Conservation (phyloP, 1,140 invertebrate genomes). For the Homarus americanus region DNA sequence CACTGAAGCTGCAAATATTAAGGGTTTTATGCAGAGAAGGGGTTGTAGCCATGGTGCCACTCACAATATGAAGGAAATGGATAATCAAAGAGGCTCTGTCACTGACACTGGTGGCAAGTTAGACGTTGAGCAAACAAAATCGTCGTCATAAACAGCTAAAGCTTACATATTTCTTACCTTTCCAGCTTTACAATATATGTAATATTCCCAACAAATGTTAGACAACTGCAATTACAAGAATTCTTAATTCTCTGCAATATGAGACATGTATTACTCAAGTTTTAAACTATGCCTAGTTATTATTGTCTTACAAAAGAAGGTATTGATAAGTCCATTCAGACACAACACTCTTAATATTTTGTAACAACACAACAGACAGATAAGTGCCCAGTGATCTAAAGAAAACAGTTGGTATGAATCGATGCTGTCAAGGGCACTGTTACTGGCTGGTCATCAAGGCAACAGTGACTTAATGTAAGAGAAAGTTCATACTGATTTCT, state of each 20-base stretch:
- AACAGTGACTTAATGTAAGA: not conserved
- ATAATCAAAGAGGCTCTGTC: constrained; percentile 16
- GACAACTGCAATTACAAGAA: not conserved
- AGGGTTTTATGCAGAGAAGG: constrained; percentile 23
- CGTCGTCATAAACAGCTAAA: constrained; percentile 25
- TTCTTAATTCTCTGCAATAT: not conserved
- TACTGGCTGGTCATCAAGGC: not conserved
- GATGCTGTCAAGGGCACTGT: not conserved
- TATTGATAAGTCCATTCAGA: not conserved
- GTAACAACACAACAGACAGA: not conserved
- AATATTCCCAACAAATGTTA: not conserved
- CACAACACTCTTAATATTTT: not conserved
- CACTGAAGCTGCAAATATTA: constrained; percentile 66
- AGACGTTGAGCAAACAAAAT: constrained; percentile 55
- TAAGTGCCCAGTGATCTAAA: not conserved
- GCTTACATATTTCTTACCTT: constrained; percentile 6
- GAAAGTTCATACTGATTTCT: not conserved
- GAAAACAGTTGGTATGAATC: not conserved
- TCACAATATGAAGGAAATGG: constrained; percentile 16
- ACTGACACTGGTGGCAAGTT: constrained; percentile 33
- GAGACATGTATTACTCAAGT: constrained; percentile 8
- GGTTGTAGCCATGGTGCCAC: constrained; percentile 45
- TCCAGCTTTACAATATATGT: not conserved
- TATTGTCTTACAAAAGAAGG: not conserved
- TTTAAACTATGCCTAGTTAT: constrained; percentile 21